A percentile compares a stretch with the other conserved stretches of the same genome.
These are phyloP conservation scores for Zosterops pallidus DNA, from an alignment of 2,113 vertebrate genomes.

Conservation along the genomic window DNA sequence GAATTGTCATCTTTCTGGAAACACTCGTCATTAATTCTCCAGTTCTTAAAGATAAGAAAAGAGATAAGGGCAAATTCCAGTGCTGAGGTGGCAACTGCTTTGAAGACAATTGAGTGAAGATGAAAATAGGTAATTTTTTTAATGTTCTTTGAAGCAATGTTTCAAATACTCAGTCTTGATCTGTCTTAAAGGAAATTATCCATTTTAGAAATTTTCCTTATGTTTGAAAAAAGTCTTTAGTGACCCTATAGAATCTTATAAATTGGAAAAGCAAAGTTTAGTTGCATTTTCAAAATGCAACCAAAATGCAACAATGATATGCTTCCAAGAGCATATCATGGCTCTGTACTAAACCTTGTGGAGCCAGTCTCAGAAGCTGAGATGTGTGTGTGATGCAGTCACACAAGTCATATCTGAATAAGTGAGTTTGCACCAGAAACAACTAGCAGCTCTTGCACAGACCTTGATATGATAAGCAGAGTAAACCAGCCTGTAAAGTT, in stretches of 20 bases:
- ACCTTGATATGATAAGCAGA: neutral
- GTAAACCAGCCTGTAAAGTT: neutral
- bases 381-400: rapidly evolving
- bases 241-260: neutral
- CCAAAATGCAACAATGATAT: no score
- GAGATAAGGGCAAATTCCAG: neutral
- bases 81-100: neutral
- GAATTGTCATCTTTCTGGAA: neutral
- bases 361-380: neutral
- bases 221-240: neutral
- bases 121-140: neutral
- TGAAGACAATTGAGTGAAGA: neutral
- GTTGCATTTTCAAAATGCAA: neutral
- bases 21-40: neutral
- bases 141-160: neutral
- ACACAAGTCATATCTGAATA: neutral
- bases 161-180: neutral
- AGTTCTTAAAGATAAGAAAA: neutral
- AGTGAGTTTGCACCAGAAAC: neutral
- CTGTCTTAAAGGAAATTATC: neutral
- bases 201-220: neutral
- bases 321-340: neutral
- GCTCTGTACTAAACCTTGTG: neutral
- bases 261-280: neutral
- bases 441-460: neutral